Percentiles rank a stretch among this genome's conserved stretches.
Conservation (phyloP, 2,113 vertebrate genomes). For the Eptesicus fuscus region DNA sequence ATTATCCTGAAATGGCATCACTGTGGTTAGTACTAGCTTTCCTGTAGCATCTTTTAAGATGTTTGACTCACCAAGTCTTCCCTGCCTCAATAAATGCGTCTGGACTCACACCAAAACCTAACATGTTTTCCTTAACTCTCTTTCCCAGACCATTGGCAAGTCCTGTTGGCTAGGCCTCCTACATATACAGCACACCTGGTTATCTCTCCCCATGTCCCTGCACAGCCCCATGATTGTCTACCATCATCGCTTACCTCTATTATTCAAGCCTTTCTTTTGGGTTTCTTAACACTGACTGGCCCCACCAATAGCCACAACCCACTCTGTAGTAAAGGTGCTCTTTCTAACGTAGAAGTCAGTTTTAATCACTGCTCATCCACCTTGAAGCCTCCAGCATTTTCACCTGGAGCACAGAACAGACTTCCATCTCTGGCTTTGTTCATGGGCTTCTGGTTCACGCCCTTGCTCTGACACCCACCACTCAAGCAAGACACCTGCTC, state of each 20-base stretch:
- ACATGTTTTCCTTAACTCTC: neutral
- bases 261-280: neutral
- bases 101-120: neutral
- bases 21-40: neutral
- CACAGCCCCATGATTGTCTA: fast-evolving
- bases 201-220: neutral
- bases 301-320: fast-evolving
- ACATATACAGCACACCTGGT: too few relatives aligned
- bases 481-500: neutral
- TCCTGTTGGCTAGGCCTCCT: neutral
- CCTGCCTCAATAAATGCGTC: neutral
- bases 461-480: neutral
- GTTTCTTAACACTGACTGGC: too few relatives aligned
- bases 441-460: neutral
- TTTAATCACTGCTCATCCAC: neutral
- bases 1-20: neutral
- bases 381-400: neutral
- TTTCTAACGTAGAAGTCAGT: neutral
- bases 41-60: neutral
- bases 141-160: neutral
- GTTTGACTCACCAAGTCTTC: neutral
- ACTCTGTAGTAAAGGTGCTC: neutral
- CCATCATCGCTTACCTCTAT: neutral
- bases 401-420: neutral
- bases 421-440: neutral